Evolutionary conservation across 2,888 invertebrate species (phyloP).

Genomic region (Sarcophaga caerulescens): DNA sequence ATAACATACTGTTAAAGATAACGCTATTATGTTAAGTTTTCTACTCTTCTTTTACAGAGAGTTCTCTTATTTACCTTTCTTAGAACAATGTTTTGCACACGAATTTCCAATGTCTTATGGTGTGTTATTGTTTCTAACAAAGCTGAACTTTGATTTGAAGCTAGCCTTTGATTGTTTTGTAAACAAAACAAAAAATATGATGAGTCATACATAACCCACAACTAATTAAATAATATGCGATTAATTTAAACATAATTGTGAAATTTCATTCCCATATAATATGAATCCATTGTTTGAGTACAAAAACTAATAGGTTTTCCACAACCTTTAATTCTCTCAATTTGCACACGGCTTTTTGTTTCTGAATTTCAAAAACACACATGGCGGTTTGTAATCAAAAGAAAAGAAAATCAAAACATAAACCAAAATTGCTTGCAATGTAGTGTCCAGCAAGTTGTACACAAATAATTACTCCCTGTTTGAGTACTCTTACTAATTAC

Average conservation of each 20-base stretch:
- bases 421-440: background rate
- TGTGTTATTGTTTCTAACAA: background rate
- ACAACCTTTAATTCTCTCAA: constrained; percentile 10
- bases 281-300: background rate
- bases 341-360: constrained; percentile 35
- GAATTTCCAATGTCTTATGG: background rate
- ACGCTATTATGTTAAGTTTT: too few relatives aligned
- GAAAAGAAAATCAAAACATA: background rate
- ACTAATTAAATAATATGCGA: background rate
- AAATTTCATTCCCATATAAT: background rate
- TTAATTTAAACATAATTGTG: background rate
- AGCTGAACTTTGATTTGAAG: background rate
- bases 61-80: background rate
- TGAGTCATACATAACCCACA: constrained; percentile 1
- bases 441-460: constrained; percentile 11
- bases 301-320: background rate
- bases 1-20: too few relatives aligned
- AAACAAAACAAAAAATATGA: background rate
- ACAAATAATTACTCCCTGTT: constrained; percentile 1
- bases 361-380: background rate
- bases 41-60: background rate
- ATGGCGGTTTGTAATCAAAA: background rate
- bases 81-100: constrained; percentile 31
- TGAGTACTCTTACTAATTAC: background rate
- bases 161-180: background rate